Percentiles rank a stretch among this genome's conserved stretches.
Conservation (phyloP, 2,113 vertebrate genomes). For the Fregata magnificens region DNA sequence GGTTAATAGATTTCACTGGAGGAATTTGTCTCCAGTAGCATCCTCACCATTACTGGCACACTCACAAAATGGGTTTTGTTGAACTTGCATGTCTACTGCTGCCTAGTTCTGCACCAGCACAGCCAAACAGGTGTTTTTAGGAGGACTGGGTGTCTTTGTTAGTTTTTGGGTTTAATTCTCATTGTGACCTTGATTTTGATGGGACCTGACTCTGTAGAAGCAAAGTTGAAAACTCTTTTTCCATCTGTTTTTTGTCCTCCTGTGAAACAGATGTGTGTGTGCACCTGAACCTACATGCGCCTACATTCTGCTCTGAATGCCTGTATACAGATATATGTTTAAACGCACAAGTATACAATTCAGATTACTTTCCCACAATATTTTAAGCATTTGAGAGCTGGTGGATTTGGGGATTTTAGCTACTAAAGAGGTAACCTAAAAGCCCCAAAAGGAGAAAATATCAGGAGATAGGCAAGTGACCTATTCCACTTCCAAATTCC, state of each 20-base stretch:
- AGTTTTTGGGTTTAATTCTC: background rate
- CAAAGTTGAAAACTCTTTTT: background rate
- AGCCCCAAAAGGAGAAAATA: background rate
- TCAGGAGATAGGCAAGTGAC: background rate
- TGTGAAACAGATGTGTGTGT: background rate
- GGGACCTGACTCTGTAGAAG: background rate
- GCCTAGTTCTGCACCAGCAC: background rate
- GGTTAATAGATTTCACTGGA: background rate
- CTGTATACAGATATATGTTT: background rate
- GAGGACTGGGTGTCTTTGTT: background rate
- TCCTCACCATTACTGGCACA: background rate
- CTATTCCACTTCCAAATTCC: background rate
- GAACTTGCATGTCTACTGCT: background rate
- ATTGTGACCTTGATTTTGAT: background rate
- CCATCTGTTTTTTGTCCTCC: background rate
- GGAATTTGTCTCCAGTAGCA: background rate
- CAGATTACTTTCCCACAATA: background rate
- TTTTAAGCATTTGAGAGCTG: background rate
- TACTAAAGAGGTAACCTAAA: background rate
- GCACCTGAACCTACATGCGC: background rate
- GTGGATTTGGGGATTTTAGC: background rate
- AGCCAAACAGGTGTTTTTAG: background rate
- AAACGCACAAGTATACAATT: background rate
- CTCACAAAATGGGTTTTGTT: background rate
- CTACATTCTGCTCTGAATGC: background rate